phyloP scores from a whole-genome alignment of 1,140 invertebrate genomes.

The Drosophila subpulchrella region DNA sequence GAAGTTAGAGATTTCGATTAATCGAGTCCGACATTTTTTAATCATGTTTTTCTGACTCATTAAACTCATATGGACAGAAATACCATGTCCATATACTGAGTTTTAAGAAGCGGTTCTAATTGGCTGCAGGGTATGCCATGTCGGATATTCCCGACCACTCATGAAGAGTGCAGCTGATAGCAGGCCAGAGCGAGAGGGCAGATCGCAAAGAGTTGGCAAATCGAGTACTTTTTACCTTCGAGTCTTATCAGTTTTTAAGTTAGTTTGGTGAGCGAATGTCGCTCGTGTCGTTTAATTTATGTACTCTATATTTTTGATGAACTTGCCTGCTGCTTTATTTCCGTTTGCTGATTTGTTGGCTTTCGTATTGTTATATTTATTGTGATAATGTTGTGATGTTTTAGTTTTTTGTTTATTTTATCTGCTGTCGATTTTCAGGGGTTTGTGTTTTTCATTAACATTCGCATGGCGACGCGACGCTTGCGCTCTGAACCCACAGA shows the following conservation, averaged over 20 bases:
- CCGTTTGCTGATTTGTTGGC: constrained; percentile 22
- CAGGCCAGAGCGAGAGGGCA: constrained; percentile 13
- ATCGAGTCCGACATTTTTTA: not conserved
- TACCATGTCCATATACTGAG: not conserved
- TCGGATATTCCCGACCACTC: constrained; percentile 1
- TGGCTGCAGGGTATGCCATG: constrained; percentile 11
- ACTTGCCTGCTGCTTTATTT: constrained; percentile 39
- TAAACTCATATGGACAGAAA: no score
- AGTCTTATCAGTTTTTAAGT: constrained; percentile 50
- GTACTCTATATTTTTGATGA: constrained; percentile 8
- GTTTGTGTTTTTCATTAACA: constrained; percentile 55
- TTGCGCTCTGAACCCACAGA: constrained; percentile 27
- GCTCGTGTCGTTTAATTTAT: constrained; percentile 12
- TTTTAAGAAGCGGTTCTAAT: not conserved
- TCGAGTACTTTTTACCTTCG: constrained; percentile 51
- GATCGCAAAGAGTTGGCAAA: constrained; percentile 38
- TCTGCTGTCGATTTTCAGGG: constrained; percentile 25
- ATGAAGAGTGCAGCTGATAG: constrained; percentile 22
- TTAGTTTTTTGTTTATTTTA: not conserved
- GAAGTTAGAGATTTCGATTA: not conserved
- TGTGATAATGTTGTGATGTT: constrained; percentile 30
- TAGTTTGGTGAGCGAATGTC: constrained; percentile 23
- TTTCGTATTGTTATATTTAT: constrained; percentile 16
- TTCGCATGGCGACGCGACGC: constrained; percentile 49
- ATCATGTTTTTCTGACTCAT: not conserved